Evolutionary conservation across 2,888 invertebrate genomes (phyloP), one percentile per base, ranked within the genome.

Genomic region (Tiliacea citrago): DNA sequence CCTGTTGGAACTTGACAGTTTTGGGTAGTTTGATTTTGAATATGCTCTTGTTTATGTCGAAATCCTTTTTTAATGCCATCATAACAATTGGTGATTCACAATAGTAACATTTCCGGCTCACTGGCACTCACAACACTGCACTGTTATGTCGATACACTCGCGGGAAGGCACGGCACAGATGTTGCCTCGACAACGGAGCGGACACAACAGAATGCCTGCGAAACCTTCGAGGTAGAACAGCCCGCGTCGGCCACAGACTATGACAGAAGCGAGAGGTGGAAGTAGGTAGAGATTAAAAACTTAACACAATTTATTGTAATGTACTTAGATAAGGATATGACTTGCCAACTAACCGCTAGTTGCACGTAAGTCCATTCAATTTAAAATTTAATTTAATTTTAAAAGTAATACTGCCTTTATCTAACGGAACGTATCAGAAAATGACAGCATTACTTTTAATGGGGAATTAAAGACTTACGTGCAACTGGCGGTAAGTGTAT

Each of bases 11-110:
- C 89, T 95, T 96, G 10, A 94, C 93, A 87, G 91, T 94, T 91
- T 91, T 91, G 13, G 91, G 92, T 2, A 91, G 83, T 90, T 91
- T 91, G 73, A 91, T 91, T 90, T 96, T 96, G 85, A 96, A 94
- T 90, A 95, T 94, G 92, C 92, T 96, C 86, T 90, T 92, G 75
- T 94, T 93, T 49, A 94, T 84, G 85, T 94, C 95, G 92, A 95
- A 95, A 94, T 96, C 96, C 91, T 95, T 96, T 93, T 96, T 95
- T 88, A 95, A 91, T 90, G 95, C 96, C 96, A 96, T 96, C 90
- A 88, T 87, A 88, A 77, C 65, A 63, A 62, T 91, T 95, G 90
- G 83, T 86, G 77, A 78, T 90, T 92, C 93, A 94, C 93, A 89
- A 89, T 89, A 87, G 91, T 88, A 93, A 90, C 94, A 95, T 95